Percentiles rank a stretch among this genome's conserved stretches.
Evolutionary conservation across 2,888 invertebrate genomes (phyloP).

Genomic region (Crioceris asparagi): DNA sequence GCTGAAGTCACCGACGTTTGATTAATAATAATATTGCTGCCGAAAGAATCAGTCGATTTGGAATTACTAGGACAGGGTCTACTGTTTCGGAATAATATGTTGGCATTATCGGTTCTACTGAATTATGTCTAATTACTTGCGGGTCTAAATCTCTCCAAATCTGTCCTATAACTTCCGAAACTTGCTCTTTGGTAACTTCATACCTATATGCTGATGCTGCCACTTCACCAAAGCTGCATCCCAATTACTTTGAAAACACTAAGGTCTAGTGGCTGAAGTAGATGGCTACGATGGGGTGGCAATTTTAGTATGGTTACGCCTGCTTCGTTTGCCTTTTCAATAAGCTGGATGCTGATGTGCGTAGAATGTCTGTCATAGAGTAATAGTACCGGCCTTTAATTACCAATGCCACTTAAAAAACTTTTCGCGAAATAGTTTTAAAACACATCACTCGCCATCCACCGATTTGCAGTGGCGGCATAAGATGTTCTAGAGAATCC

Average conservation of each 20-base stretch:
- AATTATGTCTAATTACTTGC: too few species aligned
- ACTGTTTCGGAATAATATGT: too few species aligned
- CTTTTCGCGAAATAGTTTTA: slow-evolving; percentile 25
- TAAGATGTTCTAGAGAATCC: slow-evolving; percentile 7
- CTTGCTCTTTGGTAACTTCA: slow-evolving; percentile 5
- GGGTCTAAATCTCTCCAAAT: slow-evolving; percentile 13
- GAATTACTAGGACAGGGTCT: too few species aligned
- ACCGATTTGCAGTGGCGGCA: slow-evolving; percentile 9
- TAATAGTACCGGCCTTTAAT: slow-evolving; percentile 25
- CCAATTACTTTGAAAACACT: slow-evolving; percentile 6
- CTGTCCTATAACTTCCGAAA: slow-evolving; percentile 7
- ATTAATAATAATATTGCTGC: too few species aligned
- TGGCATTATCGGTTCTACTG: too few species aligned
- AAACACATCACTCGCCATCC: slow-evolving; percentile 29
- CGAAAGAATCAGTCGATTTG: too few species aligned
- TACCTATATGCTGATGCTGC: slow-evolving; percentile 6
- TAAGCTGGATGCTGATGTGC: slow-evolving; percentile 17
- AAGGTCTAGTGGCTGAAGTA: slow-evolving; percentile 24
- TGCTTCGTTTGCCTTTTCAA: slow-evolving; percentile 3
- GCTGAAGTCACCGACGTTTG: too few species aligned
- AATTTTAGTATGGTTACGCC: slow-evolving; percentile 19
- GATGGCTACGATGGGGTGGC: slow-evolving; percentile 26
- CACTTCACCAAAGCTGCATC: slow-evolving; percentile 5
- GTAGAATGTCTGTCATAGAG: slow-evolving; percentile 29
- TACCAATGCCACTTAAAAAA: slow-evolving; percentile 22